These are phyloP conservation scores for Hydrolagus colliei DNA, from an alignment of 2,797 vertebrate genomes.

Conservation along the genomic window DNA sequence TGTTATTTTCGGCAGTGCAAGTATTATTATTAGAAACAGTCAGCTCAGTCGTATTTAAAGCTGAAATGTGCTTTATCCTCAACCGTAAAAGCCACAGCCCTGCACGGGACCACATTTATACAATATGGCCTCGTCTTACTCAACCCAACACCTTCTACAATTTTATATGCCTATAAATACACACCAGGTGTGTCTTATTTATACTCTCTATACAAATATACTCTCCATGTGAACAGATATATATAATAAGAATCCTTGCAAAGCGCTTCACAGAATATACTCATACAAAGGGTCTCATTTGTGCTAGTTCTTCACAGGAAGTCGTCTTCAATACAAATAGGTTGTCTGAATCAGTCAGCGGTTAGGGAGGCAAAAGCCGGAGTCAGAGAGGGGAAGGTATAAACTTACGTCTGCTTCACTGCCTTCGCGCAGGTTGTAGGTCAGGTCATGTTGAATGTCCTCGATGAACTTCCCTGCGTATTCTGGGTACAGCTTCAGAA, in stretches of 20 bases:
- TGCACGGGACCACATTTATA: slow-evolving; percentile 4
- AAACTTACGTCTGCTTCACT: slow-evolving; percentile 38
- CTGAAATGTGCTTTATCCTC: slow-evolving; percentile 16
- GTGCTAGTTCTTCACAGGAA: too few species aligned
- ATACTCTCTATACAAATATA: too few species aligned
- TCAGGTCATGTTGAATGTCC: slow-evolving; percentile 40
- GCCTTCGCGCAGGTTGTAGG: slow-evolving; percentile 39
- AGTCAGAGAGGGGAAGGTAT: neutral
- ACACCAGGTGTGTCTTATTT: too few species aligned
- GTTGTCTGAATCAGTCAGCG: too few species aligned
- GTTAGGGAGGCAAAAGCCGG: too few species aligned
- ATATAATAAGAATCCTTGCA: too few species aligned
- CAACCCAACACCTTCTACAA: too few species aligned
- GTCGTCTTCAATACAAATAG: too few species aligned
- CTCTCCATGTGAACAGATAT: too few species aligned
- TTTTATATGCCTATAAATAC: too few species aligned
- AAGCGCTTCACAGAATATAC: too few species aligned
- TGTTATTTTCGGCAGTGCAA: slow-evolving; percentile 24
- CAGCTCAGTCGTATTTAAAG: slow-evolving; percentile 13
- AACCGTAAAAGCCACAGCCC: neutral
- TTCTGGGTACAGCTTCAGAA: slow-evolving; percentile 39
- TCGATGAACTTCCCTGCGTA: slow-evolving; percentile 39
- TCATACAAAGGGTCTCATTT: too few species aligned
- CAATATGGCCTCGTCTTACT: neutral
- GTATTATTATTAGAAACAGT: slow-evolving; percentile 20